These are phyloP conservation scores for Channa striata DNA, from an alignment of 2,797 vertebrate species.

Conservation along the genomic window DNA sequence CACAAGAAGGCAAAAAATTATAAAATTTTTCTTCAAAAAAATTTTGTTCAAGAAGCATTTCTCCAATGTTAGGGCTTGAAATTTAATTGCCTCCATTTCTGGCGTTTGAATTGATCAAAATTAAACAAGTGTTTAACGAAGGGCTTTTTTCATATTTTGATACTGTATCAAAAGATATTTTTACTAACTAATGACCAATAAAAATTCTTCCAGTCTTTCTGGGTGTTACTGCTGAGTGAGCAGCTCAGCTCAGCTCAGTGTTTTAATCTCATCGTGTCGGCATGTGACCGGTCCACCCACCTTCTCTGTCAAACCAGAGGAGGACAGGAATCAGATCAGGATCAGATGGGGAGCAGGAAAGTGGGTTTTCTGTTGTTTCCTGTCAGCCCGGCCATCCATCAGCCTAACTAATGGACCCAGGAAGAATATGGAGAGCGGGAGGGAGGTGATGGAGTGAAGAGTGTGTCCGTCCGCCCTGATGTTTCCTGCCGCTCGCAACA, in stretches of 20 bases:
- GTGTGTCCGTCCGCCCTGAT: not conserved
- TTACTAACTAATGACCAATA: no score
- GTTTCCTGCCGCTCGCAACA: slow-evolving; percentile 35
- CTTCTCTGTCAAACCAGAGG: slow-evolving; percentile 34
- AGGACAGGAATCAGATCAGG: slow-evolving; percentile 36
- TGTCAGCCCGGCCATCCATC: slow-evolving; percentile 60
- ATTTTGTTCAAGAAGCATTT: not conserved
- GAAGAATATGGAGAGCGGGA: slow-evolving; percentile 29
- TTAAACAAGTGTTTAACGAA: no score
- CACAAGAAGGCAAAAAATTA: not conserved
- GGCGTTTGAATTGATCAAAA: no score
- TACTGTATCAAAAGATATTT: no score
- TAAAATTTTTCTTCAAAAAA: not conserved
- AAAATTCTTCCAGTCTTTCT: no score
- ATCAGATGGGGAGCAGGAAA: slow-evolving; percentile 49
- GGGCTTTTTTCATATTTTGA: no score
- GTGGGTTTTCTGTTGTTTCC: slow-evolving; percentile 57
- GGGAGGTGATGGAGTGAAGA: slow-evolving; percentile 1
- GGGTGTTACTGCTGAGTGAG: no score
- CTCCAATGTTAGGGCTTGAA: not conserved
- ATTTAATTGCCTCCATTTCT: not conserved
- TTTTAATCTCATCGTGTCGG: slow-evolving; percentile 35
- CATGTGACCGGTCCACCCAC: not conserved
- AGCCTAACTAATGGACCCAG: slow-evolving; percentile 66
- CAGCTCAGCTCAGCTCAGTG: not conserved